Percentiles rank a stretch among this genome's conserved stretches.
These are phyloP conservation scores for Drosophila infuscata DNA, from an alignment of 2,888 invertebrate species.

Conservation along the genomic window DNA sequence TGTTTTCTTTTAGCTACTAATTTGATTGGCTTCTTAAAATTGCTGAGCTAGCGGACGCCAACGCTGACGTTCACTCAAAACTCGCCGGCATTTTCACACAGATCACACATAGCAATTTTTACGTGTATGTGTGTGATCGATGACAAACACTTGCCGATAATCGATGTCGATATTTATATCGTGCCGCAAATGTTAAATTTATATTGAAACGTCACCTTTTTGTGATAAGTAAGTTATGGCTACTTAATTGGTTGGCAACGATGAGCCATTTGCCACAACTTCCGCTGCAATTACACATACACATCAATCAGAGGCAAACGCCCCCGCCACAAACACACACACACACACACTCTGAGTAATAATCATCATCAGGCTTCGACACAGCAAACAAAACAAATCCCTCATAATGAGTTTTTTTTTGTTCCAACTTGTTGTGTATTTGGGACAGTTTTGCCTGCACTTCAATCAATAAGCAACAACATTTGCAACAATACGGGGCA, in stretches of 20 bases:
- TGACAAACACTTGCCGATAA: slow-evolving; percentile 21
- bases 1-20: slow-evolving; percentile 59
- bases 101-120: neutral
- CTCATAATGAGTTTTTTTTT: slow-evolving; percentile 47
- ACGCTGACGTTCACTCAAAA: slow-evolving; percentile 54
- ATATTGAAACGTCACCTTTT: slow-evolving; percentile 14
- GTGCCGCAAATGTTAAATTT: slow-evolving; percentile 1
- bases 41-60: slow-evolving; percentile 46
- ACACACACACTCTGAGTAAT: slow-evolving; percentile 35
- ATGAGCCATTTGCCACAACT: slow-evolving; percentile 52
- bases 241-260: slow-evolving; percentile 66
- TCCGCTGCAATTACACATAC: slow-evolving; percentile 56
- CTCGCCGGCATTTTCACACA: slow-evolving; percentile 52
- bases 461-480: slow-evolving; percentile 72
- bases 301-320: slow-evolving; percentile 40
- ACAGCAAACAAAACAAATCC: slow-evolving; percentile 59
- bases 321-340: slow-evolving; percentile 25
- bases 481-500: slow-evolving; percentile 44
- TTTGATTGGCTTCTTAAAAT: slow-evolving; percentile 60
- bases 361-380: slow-evolving; percentile 46
- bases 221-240: slow-evolving; percentile 33
- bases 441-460: slow-evolving; percentile 66
- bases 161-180: slow-evolving; percentile 41
- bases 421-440: slow-evolving; percentile 73
- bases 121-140: slow-evolving; percentile 17